A percentile compares a stretch with the other conserved stretches of the same genome.
Conservation (phyloP, 2,888 invertebrate genomes). For the Chrysotoxum bicinctum region DNA sequence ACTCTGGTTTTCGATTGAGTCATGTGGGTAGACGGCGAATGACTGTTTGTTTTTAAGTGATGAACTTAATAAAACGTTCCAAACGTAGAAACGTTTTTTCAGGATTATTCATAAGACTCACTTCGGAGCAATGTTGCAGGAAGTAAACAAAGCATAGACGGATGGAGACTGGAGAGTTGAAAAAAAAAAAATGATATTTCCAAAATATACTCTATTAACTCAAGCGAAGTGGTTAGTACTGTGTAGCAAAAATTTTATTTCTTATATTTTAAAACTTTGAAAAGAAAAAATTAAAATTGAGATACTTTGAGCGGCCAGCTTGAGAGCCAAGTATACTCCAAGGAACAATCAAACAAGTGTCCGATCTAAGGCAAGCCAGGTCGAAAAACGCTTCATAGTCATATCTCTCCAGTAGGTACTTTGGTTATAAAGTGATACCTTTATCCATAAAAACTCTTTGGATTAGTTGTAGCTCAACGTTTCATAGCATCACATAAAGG, state of each 20-base stretch:
- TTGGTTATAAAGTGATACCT: too few relatives aligned
- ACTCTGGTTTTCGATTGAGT: neutral
- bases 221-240: neutral
- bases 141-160: neutral
- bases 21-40: neutral
- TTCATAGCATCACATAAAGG: too few relatives aligned
- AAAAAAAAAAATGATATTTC: neutral
- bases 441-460: too few relatives aligned
- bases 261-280: too few relatives aligned
- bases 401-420: too few relatives aligned
- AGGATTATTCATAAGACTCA: neutral
- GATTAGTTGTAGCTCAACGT: too few relatives aligned
- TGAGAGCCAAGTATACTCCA: too few relatives aligned
- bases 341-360: too few relatives aligned
- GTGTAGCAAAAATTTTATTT: neutral
- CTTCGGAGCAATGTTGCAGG: neutral
- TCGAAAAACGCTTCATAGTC: too few relatives aligned
- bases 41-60: neutral
- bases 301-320: too few relatives aligned
- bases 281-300: too few relatives aligned
- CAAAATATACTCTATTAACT: neutral
- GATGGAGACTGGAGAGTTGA: neutral
- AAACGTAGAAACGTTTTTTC: neutral
- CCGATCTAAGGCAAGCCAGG: too few relatives aligned
- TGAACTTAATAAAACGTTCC: slow-evolving; percentile 3